Evolutionary conservation across 2,113 vertebrate species (phyloP).

Genomic region (Porphyrio hochstetteri): DNA sequence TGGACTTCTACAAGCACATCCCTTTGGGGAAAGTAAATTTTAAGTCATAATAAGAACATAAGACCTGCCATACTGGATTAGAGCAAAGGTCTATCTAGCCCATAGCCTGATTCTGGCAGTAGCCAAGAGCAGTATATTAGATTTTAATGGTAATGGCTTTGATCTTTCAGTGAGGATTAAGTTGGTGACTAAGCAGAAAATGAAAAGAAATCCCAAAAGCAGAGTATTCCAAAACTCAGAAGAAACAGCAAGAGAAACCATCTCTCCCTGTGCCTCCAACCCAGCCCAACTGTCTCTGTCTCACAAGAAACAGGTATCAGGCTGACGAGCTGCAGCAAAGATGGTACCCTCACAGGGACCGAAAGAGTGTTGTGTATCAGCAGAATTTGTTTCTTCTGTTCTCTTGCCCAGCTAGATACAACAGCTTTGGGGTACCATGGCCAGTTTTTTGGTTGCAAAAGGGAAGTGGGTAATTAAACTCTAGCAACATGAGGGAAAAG

Average conservation of each 20-base stretch:
- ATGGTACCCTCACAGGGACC: background rate
- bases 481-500: background rate
- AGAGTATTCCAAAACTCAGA: background rate
- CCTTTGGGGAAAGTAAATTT: slow-evolving; percentile 60
- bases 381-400: background rate
- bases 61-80: slow-evolving; percentile 34
- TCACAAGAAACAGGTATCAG: background rate
- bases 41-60: slow-evolving; percentile 36
- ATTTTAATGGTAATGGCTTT: slow-evolving; percentile 44
- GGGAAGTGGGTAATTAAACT: background rate
- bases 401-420: background rate
- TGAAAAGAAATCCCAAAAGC: background rate
- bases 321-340: background rate
- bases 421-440: background rate
- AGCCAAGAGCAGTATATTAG: slow-evolving; percentile 31
- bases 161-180: slow-evolving; percentile 28
- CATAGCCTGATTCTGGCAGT: background rate
- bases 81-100: slow-evolving; percentile 32
- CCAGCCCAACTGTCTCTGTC: background rate
- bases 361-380: rapidly evolving
- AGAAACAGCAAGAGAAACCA: background rate
- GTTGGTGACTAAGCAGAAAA: slow-evolving; percentile 46
- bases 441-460: background rate
- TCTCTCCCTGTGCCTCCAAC: background rate
- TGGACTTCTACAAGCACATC: slow-evolving; percentile 28